A percentile compares a stretch with the other conserved stretches of the same genome.
phyloP scores from a whole-genome alignment of 2,113 vertebrate species.

The Microtus montanus region DNA sequence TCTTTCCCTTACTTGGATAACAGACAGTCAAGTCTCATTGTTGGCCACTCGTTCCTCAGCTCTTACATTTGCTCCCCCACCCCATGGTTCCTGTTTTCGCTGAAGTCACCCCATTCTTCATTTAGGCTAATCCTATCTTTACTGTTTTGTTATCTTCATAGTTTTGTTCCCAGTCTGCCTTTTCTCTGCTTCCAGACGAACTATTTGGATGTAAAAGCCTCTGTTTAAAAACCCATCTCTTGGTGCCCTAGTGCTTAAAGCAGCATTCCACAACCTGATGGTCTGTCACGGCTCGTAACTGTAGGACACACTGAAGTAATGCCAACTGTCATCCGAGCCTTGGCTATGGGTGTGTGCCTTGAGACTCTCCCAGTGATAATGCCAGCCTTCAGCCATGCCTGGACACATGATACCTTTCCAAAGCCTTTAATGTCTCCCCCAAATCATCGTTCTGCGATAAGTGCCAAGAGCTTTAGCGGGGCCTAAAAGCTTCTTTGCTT shows the following conservation, averaged over 20 bases:
- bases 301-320: background rate
- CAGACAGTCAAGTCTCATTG: background rate
- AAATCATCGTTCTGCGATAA: background rate
- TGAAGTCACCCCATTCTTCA: background rate
- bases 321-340: background rate
- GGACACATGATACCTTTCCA: background rate
- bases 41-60: background rate
- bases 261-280: background rate
- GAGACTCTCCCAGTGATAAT: slow-evolving; percentile 3
- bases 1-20: background rate
- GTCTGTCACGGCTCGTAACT: background rate
- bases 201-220: background rate
- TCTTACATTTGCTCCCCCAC: background rate
- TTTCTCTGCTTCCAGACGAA: background rate
- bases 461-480: background rate
- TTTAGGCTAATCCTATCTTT: background rate
- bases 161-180: background rate
- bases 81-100: background rate
- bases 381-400: background rate
- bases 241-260: background rate
- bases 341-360: background rate
- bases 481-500: background rate
- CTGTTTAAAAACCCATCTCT: background rate
- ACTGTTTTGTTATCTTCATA: background rate
- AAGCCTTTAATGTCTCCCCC: background rate